Evolutionary conservation across 2,113 vertebrate genomes (phyloP).

Genomic region (Callipepla californica): DNA sequence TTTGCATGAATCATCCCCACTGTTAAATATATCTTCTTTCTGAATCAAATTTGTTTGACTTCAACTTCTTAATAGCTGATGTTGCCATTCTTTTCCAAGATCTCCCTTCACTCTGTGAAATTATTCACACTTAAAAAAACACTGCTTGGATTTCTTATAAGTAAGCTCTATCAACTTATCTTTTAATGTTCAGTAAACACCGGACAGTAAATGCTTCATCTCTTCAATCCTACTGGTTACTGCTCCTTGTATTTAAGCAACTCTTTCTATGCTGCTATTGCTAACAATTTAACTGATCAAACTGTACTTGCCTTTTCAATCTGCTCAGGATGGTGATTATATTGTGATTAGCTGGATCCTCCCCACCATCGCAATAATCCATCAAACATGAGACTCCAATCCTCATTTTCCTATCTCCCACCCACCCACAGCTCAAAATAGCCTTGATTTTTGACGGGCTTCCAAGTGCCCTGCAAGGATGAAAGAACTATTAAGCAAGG

Average conservation of each 20-base stretch:
- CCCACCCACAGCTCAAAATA: constrained; percentile 34
- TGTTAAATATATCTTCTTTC: constrained; percentile 40
- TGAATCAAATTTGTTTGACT: constrained; percentile 23
- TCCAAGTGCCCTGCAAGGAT: constrained; percentile 45
- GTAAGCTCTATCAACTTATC: not conserved
- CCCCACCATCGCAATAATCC: constrained; percentile 2
- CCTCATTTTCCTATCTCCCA: constrained; percentile 25
- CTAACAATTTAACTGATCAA: not conserved
- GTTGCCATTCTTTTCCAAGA: not conserved
- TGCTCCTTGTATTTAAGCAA: not conserved
- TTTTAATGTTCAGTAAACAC: not conserved
- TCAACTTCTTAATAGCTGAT: constrained; percentile 2
- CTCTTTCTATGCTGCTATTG: not conserved
- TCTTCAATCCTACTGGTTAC: not conserved
- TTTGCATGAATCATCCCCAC: constrained; percentile 46
- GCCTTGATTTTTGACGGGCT: constrained; percentile 27
- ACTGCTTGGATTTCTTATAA: not conserved
- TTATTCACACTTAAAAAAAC: not conserved
- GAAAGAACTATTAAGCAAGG: constrained; percentile 29
- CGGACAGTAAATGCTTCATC: not conserved
- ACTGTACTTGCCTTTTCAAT: not conserved
- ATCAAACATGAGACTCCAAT: constrained; percentile 37
- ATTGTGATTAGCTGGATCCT: not conserved
- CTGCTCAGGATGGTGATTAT: not conserved
- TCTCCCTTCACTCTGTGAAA: not conserved